These are phyloP conservation scores for Tipula confusa DNA, from an alignment of 2,888 invertebrate genomes.

Conservation along the genomic window DNA sequence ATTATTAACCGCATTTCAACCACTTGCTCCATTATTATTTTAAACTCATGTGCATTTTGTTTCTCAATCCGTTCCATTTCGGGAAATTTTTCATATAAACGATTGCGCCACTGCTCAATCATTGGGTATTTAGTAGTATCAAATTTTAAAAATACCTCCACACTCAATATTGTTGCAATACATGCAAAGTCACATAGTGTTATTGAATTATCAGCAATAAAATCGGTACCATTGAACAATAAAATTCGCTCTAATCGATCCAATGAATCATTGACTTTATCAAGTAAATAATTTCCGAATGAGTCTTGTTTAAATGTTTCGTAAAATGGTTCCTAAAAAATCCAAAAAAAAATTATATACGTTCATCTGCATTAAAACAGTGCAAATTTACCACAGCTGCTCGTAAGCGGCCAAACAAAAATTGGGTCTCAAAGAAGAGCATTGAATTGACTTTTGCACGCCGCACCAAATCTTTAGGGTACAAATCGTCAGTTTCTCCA, in stretches of 20 bases:
- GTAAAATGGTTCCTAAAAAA: not conserved
- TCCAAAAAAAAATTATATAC: not conserved
- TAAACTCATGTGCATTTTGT: not conserved
- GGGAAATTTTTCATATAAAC: not conserved
- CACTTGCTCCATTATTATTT: not conserved
- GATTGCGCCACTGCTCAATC: not conserved
- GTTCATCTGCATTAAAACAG: too few species aligned
- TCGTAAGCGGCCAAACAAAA: not conserved
- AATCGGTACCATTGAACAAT: not conserved
- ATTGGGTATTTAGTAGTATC: not conserved
- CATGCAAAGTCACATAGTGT: not conserved
- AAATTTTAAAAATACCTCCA: not conserved
- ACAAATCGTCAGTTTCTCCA: not conserved
- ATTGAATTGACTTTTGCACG: not conserved
- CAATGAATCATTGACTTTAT: not conserved
- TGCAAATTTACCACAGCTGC: not conserved
- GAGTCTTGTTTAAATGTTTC: not conserved
- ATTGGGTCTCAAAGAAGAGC: not conserved
- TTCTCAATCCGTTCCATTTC: not conserved
- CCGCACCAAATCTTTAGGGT: not conserved
- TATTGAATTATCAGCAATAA: not conserved
- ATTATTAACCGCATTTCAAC: not conserved
- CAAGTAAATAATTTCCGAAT: not conserved
- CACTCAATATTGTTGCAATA: not conserved
- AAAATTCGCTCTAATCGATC: not conserved